phyloP scores from a whole-genome alignment of 2,888 invertebrate species.

The Steinernema hermaphroditum region DNA sequence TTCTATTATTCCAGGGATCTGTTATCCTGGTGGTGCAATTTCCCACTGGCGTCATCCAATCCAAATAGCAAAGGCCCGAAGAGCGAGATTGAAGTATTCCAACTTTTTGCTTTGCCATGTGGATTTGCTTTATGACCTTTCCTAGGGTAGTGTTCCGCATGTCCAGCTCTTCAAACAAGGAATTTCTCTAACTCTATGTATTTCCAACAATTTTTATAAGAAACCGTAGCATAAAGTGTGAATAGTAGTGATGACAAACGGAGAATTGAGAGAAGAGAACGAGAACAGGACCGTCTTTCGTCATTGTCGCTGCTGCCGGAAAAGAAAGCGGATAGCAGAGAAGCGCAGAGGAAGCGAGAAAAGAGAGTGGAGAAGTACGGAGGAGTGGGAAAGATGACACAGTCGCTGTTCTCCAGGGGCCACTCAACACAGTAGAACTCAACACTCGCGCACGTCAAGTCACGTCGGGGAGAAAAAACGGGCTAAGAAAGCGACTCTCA shows the following conservation, averaged over 20 bases:
- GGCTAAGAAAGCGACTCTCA: constrained; percentile 1
- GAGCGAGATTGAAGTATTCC: too few species aligned
- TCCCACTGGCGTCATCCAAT: too few species aligned
- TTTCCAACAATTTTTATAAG: constrained; percentile 29
- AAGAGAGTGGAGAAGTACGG: background rate
- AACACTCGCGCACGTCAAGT: constrained; percentile 27
- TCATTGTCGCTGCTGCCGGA: constrained; percentile 21
- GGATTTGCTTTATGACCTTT: too few species aligned
- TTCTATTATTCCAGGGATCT: too few species aligned
- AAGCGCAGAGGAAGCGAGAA: too few species aligned
- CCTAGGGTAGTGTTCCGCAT: too few species aligned
- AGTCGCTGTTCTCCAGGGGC: constrained; percentile 26
- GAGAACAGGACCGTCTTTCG: constrained; percentile 31
- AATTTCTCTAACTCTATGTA: constrained; percentile 4
- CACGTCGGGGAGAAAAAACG: constrained; percentile 11
- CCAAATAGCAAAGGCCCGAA: too few species aligned
- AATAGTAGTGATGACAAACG: constrained; percentile 17
- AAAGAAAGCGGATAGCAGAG: background rate
- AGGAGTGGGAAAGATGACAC: constrained; percentile 10
- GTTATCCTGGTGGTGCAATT: too few species aligned
- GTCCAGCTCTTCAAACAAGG: too few species aligned
- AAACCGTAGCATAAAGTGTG: constrained; percentile 31
- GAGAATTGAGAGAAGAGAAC: constrained; percentile 16
- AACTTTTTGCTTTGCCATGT: too few species aligned
- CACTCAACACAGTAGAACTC: constrained; percentile 14